Percentiles rank a stretch among this genome's conserved stretches.
These are phyloP conservation scores for Paracyclopina nana DNA, from an alignment of 1,140 invertebrate genomes.

Conservation along the genomic window DNA sequence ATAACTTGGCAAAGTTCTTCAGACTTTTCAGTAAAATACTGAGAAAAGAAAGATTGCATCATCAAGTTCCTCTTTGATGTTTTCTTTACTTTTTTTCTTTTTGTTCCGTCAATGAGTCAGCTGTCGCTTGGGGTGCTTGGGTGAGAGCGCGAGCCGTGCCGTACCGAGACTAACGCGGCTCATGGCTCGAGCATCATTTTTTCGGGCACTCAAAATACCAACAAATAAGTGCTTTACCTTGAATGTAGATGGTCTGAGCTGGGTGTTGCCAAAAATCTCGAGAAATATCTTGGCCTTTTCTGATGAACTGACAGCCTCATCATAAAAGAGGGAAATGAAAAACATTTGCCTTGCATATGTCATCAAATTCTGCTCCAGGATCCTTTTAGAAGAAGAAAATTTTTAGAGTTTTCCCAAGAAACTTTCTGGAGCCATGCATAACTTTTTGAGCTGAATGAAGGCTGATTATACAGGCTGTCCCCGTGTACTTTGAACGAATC, in stretches of 20 bases:
- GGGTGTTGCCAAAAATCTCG: not conserved
- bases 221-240: no score
- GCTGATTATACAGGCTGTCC: not conserved
- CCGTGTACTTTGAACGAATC: no score
- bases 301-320: not conserved
- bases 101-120: no score
- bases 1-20: no score
- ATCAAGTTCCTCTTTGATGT: no score
- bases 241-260: no score
- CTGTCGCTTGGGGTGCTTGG: no score
- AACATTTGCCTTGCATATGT: not conserved
- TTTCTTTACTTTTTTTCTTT: no score
- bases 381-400: not conserved
- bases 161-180: not conserved
- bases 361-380: not conserved
- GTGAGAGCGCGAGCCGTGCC: no score
- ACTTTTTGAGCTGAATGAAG: not conserved
- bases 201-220: not conserved
- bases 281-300: conserved; percentile 1
- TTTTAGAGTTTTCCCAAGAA: not conserved
- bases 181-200: not conserved
- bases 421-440: not conserved
- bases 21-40: no score
- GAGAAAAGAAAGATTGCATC: no score
- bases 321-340: not conserved